Conservation (phyloP, 2,888 invertebrate species). For the Hydrotaea cyrtoneurina region DNA sequence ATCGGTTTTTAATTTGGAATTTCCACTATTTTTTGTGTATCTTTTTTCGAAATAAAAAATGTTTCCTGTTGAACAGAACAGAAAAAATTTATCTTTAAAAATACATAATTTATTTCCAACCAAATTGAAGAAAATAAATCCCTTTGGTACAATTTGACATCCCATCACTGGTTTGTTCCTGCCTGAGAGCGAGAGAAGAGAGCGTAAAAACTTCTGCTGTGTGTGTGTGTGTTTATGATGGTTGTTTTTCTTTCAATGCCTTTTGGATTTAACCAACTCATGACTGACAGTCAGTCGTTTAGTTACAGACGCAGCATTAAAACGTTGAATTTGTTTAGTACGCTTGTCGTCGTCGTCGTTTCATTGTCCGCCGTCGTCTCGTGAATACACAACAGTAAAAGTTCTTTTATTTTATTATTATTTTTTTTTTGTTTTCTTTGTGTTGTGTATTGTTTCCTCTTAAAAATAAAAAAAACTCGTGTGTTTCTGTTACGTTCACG, state of each 20-base stretch:
- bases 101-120: no score
- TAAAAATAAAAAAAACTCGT: slow-evolving; percentile 14
- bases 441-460: slow-evolving; percentile 40
- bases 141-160: not conserved
- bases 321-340: slow-evolving; percentile 56
- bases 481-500: slow-evolving; percentile 35
- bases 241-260: slow-evolving; percentile 48
- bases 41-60: no score
- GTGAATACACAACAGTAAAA: not conserved
- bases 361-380: slow-evolving; percentile 8
- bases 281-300: slow-evolving; percentile 61
- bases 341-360: slow-evolving; percentile 26
- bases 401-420: slow-evolving; percentile 28
- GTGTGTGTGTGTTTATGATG: slow-evolving; percentile 37
- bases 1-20: no score
- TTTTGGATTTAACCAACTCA: slow-evolving; percentile 49
- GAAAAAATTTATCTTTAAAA: no score
- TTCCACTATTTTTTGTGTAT: no score
- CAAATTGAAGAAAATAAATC: no score
- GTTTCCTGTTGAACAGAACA: no score
- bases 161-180: no score
- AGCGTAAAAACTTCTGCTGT: not conserved
- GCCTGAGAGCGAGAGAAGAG: slow-evolving; percentile 22
- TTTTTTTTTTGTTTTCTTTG: slow-evolving; percentile 7
- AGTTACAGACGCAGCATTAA: slow-evolving; percentile 66